Base-by-base conservation (phyloP, 2,113 vertebrate genomes). In the Rutilus rutilus region DNA sequence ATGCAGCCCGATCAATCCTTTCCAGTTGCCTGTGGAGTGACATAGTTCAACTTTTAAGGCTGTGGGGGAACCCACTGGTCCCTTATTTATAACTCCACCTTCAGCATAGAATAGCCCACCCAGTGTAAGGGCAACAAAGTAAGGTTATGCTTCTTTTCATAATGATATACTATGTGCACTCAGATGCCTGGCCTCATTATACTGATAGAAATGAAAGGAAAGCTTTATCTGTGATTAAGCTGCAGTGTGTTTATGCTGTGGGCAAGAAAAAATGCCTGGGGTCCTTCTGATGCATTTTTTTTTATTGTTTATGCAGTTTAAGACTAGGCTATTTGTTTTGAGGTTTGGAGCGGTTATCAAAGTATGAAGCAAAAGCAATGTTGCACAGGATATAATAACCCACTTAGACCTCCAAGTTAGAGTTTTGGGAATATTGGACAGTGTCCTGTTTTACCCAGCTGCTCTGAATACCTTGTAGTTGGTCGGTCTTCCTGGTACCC, bases 321-420 rank as follows among this genome's bases (percentile, higher is more conserved):
- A 47, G 39, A 75, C 6, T 12, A n/a, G 42, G 71, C 39, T 74
- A n/a, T 74, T 47, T 74, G 42, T 74, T 74, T 75, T 47, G 42
- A 3, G 14, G 71, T 25, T 47, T 75, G 42, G 71, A 75, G n/a
- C 6, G 12, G n/a, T 27, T 6, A 50, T 39, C 77, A n/a, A 62
- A 42, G 30, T 57, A 36, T 33, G 27, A 33, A 57, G 69, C 36
- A 42, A 42, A 42, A 79, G 25, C 36, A 64, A 5, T 62, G 36
- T 47, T 27, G 14, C n/a, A 65, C 59, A 47, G 77, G 36, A 79
- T 81, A 64, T 30, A 80, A 81, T 30, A 64, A 80, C 39, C 78
- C 39, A 80, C 36, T 27, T 47, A 27, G 42, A 47, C 36, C 36
- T 80, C 54, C 33, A 47, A 45, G 23, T 47, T n/a, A 27, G 39